phyloP scores from a whole-genome alignment of 2,113 vertebrate genomes.

The Syngnathus scovelli region DNA sequence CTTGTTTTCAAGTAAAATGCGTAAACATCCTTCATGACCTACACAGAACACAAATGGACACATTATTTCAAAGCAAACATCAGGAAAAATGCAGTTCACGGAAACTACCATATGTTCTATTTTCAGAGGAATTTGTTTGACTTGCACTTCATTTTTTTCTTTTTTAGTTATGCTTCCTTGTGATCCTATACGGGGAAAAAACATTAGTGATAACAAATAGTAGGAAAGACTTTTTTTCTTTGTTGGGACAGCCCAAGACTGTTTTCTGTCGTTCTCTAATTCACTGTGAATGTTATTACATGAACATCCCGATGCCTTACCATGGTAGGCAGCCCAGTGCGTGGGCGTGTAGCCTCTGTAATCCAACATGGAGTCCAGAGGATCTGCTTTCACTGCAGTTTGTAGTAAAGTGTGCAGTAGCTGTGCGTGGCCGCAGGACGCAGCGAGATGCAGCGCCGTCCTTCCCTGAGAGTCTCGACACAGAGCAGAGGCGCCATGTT shows the following conservation, averaged over 20 bases:
- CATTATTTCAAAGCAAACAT: not conserved
- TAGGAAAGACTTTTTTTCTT: not conserved
- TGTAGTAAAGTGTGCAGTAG: conserved; percentile 79
- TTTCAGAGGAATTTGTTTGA: not conserved
- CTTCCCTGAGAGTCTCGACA: conserved; percentile 87
- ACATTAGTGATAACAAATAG: not conserved
- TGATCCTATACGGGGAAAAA: not conserved
- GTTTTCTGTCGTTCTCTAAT: not conserved
- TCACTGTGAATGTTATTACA: not conserved
- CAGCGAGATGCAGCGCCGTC: conserved; percentile 86
- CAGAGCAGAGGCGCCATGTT: conserved; percentile 86
- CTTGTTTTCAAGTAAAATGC: conserved; percentile 96
- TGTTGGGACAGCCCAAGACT: not conserved
- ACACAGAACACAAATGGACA: conserved; percentile 14
- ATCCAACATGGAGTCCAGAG: conserved; percentile 86
- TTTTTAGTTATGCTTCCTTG: not conserved
- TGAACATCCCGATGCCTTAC: conserved; percentile 58
- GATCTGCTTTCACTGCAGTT: conserved; percentile 80
- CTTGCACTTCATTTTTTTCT: no score
- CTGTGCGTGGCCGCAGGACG: conserved; percentile 81
- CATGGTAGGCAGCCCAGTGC: conserved; percentile 95
- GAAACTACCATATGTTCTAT: not conserved
- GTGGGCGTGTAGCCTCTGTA: conserved; percentile 88
- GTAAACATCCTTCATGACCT: conserved; percentile 95
- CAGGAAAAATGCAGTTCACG: not conserved